A percentile compares a stretch with the other conserved stretches of the same genome.
These are phyloP conservation scores for Girardinichthys multiradiatus DNA, from an alignment of 2,113 vertebrate species.

Conservation along the genomic window DNA sequence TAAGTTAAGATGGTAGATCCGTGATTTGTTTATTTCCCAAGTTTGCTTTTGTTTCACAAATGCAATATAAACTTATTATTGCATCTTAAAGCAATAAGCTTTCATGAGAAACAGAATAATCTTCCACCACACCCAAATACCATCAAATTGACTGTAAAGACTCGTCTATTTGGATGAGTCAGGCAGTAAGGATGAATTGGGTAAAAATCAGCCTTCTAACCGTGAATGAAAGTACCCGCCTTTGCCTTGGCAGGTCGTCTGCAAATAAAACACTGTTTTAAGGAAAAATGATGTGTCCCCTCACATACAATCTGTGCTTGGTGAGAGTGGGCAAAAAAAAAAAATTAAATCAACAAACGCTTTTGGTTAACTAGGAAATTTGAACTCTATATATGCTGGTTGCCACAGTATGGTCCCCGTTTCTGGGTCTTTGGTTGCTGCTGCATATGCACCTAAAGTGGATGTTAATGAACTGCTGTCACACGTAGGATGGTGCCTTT, in stretches of 20 bases:
- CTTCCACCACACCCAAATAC: background rate
- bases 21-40: background rate
- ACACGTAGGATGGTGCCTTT: conserved; percentile 69
- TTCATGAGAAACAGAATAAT: background rate
- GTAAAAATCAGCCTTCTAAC: conserved; percentile 6
- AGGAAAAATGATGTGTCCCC: conserved; percentile 26
- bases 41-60: background rate
- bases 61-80: background rate
- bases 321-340: conserved; percentile 21
- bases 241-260: conserved; percentile 26
- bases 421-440: conserved; percentile 44
- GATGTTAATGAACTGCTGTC: conserved; percentile 76
- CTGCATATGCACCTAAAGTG: conserved; percentile 52
- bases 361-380: conserved; percentile 48
- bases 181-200: conserved; percentile 21
- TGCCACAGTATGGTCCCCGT: conserved; percentile 34
- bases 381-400: conserved; percentile 39
- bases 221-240: conserved; percentile 3
- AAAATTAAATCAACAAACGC: conserved; percentile 28
- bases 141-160: background rate
- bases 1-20: background rate
- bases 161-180: conserved; percentile 23
- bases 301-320: background rate
- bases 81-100: background rate
- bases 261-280: conserved; percentile 23